These are phyloP conservation scores for Pantherophis alleghaniensis DNA, from an alignment of 2,797 vertebrate genomes.

Conservation along the genomic window DNA sequence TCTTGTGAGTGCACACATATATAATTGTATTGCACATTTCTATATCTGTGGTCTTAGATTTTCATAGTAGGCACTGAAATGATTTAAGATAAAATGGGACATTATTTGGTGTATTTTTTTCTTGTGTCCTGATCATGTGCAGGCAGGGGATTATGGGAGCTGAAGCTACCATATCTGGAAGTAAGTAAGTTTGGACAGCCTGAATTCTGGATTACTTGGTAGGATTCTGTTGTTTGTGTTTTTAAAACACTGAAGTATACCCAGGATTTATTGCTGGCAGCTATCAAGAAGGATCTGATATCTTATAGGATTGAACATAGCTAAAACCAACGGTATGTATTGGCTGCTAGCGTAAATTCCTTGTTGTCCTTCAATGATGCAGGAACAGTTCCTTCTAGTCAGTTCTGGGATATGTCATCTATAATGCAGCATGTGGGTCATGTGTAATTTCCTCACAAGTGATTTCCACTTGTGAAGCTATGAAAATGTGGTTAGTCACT, in stretches of 20 bases:
- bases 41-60: background rate
- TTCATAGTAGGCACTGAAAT: background rate
- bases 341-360: background rate
- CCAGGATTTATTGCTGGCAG: background rate
- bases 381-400: background rate
- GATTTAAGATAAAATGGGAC: background rate
- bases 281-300: background rate
- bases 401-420: background rate
- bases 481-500: background rate
- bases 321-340: background rate
- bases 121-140: background rate
- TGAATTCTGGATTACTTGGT: accelerated
- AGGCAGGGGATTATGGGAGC: background rate
- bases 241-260: accelerated
- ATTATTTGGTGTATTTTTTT: background rate
- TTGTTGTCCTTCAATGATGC: background rate
- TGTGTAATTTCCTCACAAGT: background rate
- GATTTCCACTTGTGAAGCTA: background rate
- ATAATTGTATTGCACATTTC: background rate
- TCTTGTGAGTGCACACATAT: background rate
- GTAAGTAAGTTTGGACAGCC: background rate
- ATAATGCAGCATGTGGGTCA: background rate
- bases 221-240: background rate
- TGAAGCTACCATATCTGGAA: background rate
- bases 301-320: background rate